Percentiles rank a stretch among this genome's conserved stretches.
phyloP scores from a whole-genome alignment of 2,888 invertebrate species.

The Suillia variegata region DNA sequence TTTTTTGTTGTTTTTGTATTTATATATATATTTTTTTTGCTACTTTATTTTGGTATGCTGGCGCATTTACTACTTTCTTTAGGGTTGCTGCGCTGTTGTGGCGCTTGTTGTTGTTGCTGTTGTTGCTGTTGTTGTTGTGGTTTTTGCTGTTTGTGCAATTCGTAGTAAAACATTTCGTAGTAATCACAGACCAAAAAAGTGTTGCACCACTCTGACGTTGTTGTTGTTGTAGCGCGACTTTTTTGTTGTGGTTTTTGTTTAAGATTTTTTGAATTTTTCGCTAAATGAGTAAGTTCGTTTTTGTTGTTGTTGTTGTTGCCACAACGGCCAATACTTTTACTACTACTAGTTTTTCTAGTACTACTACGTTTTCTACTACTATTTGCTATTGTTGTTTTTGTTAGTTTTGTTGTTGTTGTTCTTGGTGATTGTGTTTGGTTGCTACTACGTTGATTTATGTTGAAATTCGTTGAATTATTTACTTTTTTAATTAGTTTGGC shows the following conservation, averaged over 20 bases:
- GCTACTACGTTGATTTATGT: slow-evolving; percentile 15
- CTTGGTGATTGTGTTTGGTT: no score
- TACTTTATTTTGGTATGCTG: background rate
- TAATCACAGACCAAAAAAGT: slow-evolving; percentile 18
- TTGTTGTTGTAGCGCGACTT: background rate
- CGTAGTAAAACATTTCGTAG: background rate
- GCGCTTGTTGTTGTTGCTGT: slow-evolving; percentile 1
- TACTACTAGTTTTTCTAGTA: slow-evolving; percentile 15
- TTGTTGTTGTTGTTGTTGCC: no score
- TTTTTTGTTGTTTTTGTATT: slow-evolving; percentile 11
- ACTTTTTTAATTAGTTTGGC: slow-evolving; percentile 20
- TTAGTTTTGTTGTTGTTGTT: no score
- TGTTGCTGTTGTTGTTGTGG: no score
- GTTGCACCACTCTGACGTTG: background rate
- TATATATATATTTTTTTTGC: background rate
- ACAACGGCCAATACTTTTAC: slow-evolving; percentile 1
- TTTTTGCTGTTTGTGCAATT: no score
- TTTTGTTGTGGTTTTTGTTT: background rate
- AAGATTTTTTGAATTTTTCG: no score
- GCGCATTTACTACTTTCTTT: slow-evolving; percentile 7
- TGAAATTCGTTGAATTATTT: slow-evolving; percentile 23
- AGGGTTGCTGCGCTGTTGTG: no score
- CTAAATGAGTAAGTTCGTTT: no score
- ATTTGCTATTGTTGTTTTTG: no score
- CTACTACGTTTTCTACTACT: no score